Evolutionary conservation across 92 coral and sea anemone genomes (phyloP).

Genomic region (Muricea muricata): DNA sequence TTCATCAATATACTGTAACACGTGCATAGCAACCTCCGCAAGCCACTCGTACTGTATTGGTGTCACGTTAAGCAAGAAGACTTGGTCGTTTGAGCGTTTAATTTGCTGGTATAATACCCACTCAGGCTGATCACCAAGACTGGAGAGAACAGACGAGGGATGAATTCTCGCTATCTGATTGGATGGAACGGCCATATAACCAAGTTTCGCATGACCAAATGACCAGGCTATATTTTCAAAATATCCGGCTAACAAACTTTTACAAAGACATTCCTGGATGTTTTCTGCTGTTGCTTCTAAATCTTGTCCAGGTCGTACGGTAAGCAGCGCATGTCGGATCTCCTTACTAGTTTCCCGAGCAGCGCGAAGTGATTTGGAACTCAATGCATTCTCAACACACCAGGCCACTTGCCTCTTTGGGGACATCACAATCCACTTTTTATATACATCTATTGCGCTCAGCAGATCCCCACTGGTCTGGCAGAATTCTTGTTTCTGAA

Average conservation of each 20-base stretch:
- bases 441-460: slow-evolving; percentile 79
- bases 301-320: slow-evolving; percentile 44
- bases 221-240: slow-evolving; percentile 74
- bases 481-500: slow-evolving; percentile 82
- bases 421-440: slow-evolving; percentile 62
- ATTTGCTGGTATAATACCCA: slow-evolving; percentile 86
- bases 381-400: slow-evolving; percentile 84
- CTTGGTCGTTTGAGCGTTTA: slow-evolving; percentile 74
- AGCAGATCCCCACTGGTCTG: slow-evolving; percentile 88
- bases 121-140: slow-evolving; percentile 75
- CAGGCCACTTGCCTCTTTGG: slow-evolving; percentile 70
- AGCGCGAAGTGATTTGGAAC: slow-evolving; percentile 90
- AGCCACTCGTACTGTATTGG: slow-evolving; percentile 85
- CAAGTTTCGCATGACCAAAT: slow-evolving; percentile 86
- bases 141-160: slow-evolving; percentile 87
- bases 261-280: slow-evolving; percentile 64
- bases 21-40: slow-evolving; percentile 60
- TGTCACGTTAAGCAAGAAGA: slow-evolving; percentile 77
- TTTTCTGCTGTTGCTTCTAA: slow-evolving; percentile 36
- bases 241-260: slow-evolving; percentile 77
- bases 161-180: slow-evolving; percentile 77
- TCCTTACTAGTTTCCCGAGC: slow-evolving; percentile 84
- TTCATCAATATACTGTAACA: slow-evolving; percentile 39
- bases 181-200: slow-evolving; percentile 71
- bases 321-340: slow-evolving; percentile 69